Conservation (phyloP, 2,888 invertebrate species). For the Phytoseiulus persimilis region DNA sequence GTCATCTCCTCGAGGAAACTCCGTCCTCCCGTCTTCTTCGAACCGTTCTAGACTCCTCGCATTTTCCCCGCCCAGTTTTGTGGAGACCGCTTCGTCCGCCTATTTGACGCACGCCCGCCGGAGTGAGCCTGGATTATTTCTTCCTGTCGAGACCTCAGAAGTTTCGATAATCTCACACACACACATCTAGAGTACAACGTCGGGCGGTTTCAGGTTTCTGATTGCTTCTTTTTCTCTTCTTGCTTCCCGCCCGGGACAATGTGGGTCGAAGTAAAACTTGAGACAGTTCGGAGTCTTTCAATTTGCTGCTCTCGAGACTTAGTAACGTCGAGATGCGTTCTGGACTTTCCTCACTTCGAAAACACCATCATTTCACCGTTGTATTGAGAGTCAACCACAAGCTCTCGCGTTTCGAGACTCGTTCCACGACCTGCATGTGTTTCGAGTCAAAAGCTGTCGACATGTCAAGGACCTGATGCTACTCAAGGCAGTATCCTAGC, state of each 20-base stretch:
- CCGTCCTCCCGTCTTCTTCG: neutral
- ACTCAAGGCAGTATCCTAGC: too few species aligned
- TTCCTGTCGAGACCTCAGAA: neutral
- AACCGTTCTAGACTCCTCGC: neutral
- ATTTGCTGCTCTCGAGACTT: neutral
- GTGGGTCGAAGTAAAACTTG: neutral
- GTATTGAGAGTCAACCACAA: too few species aligned
- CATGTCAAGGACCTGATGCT: too few species aligned
- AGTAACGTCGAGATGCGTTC: neutral
- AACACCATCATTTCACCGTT: too few species aligned
- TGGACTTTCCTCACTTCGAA: neutral
- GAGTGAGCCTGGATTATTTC: neutral
- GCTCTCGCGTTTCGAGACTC: too few species aligned
- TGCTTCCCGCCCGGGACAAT: neutral
- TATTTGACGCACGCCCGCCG: neutral
- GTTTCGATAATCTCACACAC: neutral
- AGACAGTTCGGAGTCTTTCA: neutral
- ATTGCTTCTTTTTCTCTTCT: neutral
- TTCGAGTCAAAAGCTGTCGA: too few species aligned
- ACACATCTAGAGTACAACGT: neutral
- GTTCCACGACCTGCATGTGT: too few species aligned
- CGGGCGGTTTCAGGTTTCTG: neutral
- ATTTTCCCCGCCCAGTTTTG: neutral
- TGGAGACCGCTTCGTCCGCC: neutral
- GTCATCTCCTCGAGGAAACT: neutral